Evolutionary conservation across 2,888 invertebrate genomes (phyloP).

Genomic region (Drosophila atripex): DNA sequence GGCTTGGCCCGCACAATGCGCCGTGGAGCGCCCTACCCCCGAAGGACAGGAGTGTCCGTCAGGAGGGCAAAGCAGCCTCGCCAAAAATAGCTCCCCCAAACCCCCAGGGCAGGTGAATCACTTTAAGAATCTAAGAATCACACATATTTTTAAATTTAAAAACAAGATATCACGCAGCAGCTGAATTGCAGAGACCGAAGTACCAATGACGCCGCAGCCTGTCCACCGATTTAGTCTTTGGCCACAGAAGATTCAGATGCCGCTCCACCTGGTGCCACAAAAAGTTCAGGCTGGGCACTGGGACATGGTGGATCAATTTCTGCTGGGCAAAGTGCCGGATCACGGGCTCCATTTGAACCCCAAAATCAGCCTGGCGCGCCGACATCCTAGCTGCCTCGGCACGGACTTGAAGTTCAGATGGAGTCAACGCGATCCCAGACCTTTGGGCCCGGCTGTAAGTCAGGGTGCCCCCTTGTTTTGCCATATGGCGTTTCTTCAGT

Average conservation of each 20-base stretch:
- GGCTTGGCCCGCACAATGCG: slow-evolving; percentile 6
- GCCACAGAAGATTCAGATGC: slow-evolving; percentile 26
- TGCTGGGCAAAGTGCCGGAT: slow-evolving; percentile 26
- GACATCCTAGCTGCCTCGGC: slow-evolving; percentile 4
- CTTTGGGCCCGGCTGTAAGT: background rate
- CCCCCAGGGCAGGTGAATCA: slow-evolving; percentile 13
- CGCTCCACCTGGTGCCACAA: slow-evolving; percentile 46
- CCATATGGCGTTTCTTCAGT: slow-evolving; percentile 25
- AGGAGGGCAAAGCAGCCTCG: slow-evolving; percentile 9
- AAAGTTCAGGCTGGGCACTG: slow-evolving; percentile 22
- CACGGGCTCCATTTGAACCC: slow-evolving; percentile 29
- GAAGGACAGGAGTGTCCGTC: slow-evolving; percentile 32
- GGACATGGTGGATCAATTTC: slow-evolving; percentile 28
- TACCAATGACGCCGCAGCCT: background rate
- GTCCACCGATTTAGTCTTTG: background rate
- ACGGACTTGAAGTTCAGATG: background rate
- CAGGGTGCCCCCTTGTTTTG: slow-evolving; percentile 34
- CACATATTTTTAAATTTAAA: background rate
- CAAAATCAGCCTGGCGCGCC: slow-evolving; percentile 22
- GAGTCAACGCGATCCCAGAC: background rate
- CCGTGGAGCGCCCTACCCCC: background rate
- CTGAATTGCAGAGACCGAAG: background rate
- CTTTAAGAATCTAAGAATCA: background rate
- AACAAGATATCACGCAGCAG: background rate
- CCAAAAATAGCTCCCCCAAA: background rate